Evolutionary conservation across 1,140 invertebrate genomes (phyloP).

Genomic region (Aculops lycopersici): DNA sequence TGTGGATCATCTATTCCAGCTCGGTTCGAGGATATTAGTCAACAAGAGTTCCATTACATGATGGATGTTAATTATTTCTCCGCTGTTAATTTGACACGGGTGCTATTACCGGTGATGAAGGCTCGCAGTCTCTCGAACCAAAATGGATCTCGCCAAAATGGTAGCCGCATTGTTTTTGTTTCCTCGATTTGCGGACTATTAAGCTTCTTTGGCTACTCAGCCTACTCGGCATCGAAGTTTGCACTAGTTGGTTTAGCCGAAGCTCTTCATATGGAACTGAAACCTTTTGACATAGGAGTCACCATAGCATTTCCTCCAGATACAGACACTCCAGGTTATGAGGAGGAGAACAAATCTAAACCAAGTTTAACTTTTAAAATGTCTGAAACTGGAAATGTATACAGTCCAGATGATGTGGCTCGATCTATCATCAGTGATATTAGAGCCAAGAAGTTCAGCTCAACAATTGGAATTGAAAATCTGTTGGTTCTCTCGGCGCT

Average conservation of each 20-base stretch:
- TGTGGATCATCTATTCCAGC: conserved; percentile 33
- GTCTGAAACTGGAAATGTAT: not conserved
- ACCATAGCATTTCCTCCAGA: conserved; percentile 71
- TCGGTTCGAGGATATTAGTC: conserved; percentile 41
- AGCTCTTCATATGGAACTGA: conserved; percentile 31
- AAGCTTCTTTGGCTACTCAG: conserved; percentile 63
- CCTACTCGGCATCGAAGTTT: conserved; percentile 74
- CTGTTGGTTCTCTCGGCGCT: not conserved
- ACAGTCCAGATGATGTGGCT: not conserved
- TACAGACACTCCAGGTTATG: conserved; percentile 84
- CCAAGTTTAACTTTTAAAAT: not conserved
- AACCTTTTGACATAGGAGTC: conserved; percentile 42
- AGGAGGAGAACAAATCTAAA: conserved; percentile 44
- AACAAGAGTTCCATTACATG: conserved; percentile 25
- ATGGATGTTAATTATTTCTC: conserved; percentile 25
- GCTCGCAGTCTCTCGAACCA: conserved; percentile 8
- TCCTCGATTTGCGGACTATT: conserved; percentile 61
- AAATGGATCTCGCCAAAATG: conserved; percentile 2
- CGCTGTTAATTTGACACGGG: conserved; percentile 20
- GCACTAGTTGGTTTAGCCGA: conserved; percentile 75
- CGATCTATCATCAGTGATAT: not conserved
- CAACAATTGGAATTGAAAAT: not conserved
- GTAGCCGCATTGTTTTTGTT: conserved; percentile 46
- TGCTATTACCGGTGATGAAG: conserved; percentile 22
- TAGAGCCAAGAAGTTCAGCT: not conserved